Percentiles rank a stretch among this genome's conserved stretches.
These are phyloP conservation scores for Hypomesus transpacificus DNA, from an alignment of 2,113 vertebrate species.

Conservation along the genomic window DNA sequence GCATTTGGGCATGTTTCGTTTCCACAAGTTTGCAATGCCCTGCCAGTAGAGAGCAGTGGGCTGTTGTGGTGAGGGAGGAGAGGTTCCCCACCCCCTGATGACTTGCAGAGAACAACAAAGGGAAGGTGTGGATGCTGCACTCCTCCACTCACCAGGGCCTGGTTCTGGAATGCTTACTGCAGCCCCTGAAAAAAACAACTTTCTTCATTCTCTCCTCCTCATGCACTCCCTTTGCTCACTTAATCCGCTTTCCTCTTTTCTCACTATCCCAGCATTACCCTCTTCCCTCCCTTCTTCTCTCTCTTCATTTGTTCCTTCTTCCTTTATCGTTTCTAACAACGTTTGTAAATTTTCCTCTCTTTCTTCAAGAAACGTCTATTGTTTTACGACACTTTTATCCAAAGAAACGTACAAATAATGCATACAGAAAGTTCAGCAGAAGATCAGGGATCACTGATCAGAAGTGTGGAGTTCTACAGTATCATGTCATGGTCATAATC, in stretches of 20 bases:
- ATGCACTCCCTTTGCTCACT: not conserved
- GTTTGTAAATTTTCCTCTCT: not conserved
- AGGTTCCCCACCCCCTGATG: not conserved
- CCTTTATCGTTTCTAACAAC: not conserved
- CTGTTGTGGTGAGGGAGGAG: too few species aligned
- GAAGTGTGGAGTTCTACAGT: too few species aligned
- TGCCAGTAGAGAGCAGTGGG: too few species aligned
- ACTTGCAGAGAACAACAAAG: conserved; percentile 18
- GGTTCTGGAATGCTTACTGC: conserved; percentile 12
- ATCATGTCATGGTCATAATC: too few species aligned
- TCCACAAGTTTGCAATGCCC: too few species aligned
- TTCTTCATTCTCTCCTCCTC: not conserved
- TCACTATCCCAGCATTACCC: not conserved
- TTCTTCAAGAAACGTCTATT: not conserved
- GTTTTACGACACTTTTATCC: not conserved
- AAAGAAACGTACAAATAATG: not conserved
- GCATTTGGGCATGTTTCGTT: too few species aligned
- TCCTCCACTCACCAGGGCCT: not conserved
- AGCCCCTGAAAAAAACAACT: not conserved
- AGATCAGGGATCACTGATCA: too few species aligned
- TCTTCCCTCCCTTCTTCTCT: not conserved
- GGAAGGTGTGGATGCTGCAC: conserved; percentile 25
- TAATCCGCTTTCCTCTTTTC: not conserved
- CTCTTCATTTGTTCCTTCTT: not conserved
- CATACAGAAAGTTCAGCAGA: too few species aligned